Base-by-base conservation (phyloP, 2,888 invertebrate genomes). In the Notodonta ziczac region DNA sequence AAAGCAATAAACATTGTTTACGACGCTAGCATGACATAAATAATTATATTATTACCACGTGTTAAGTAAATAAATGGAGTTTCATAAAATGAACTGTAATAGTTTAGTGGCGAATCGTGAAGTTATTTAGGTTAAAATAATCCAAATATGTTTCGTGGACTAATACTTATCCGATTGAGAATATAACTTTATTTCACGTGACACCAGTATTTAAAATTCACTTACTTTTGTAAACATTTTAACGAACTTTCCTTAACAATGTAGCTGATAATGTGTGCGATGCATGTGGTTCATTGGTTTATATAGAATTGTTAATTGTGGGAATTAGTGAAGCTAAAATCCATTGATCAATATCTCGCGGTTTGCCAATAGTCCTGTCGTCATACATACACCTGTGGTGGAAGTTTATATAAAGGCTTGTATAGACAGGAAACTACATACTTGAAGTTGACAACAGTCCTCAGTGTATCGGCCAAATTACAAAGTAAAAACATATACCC, bases 321-420 rank as follows among this genome's bases (percentile, higher is more conserved):
- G 91, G 93, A 93, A 93, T 87, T 89, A 89, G 85, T 88, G 78
- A 90, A 89, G 92, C 90, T 92, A 93, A 93, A 91, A 90, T 84
- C 79, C 78, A 87, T 89, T 89, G 89, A 90, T 87, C 86, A 86
- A 91, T 90, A 90, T 91, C 90, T 85, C 86, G 91, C 83, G 77
- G 84, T 89, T 90, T 90, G 85, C 83, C 73, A 89, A 89, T 77
- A 67, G 78, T 77, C 82, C 79, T 88, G 87, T 80, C 85, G 90
- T 89, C 90, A 90, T 81, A 75, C 90, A 90, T 81, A 75, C 75
- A 69, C 74, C 57, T 69, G 72, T 80, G 77, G 73, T 73, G 14
- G 55, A 39, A 40, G 55, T 16, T 53, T 40, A 40, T 40, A 55
- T 55, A 55, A 16, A 40, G 16, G 40, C 51, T 12, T 24, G 6